Evolutionary conservation across 2,888 invertebrate genomes (phyloP).

Genomic region (Steinernema hermaphroditum): DNA sequence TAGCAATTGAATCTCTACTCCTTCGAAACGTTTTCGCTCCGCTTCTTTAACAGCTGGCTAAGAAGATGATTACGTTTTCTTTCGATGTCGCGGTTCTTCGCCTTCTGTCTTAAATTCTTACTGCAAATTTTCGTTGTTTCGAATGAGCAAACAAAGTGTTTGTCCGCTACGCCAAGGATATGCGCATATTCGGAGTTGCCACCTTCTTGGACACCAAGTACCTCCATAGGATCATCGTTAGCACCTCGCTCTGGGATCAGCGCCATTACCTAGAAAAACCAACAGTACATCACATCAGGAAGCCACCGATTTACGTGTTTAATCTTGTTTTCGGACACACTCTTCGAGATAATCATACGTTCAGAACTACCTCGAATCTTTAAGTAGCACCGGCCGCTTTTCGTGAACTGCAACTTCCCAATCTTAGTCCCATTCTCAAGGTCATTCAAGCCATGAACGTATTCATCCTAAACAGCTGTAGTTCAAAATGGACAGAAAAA

Average conservation of each 20-base stretch:
- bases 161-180: not conserved
- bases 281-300: no score
- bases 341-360: not conserved
- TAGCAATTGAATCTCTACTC: no score
- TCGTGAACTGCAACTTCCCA: conserved; percentile 21
- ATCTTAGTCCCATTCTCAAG: not conserved
- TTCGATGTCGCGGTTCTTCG: not conserved
- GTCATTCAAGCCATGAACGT: conserved; percentile 20
- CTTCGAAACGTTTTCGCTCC: not conserved
- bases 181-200: not conserved
- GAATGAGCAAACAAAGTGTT: not conserved
- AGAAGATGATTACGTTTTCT: not conserved
- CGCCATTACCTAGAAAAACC: no score
- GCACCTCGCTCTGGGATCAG: not conserved
- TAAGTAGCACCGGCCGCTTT: conserved; percentile 12
- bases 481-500: not conserved
- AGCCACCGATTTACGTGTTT: no score
- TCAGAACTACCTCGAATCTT: conserved; percentile 8
- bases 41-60: not conserved
- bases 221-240: not conserved
- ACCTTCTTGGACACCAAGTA: not conserved
- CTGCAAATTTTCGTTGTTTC: not conserved
- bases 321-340: conserved; percentile 7
- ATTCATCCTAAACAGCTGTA: not conserved
- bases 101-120: not conserved